Conservation (phyloP, 2,888 invertebrate genomes). For the Yponomeuta plumbellus region DNA sequence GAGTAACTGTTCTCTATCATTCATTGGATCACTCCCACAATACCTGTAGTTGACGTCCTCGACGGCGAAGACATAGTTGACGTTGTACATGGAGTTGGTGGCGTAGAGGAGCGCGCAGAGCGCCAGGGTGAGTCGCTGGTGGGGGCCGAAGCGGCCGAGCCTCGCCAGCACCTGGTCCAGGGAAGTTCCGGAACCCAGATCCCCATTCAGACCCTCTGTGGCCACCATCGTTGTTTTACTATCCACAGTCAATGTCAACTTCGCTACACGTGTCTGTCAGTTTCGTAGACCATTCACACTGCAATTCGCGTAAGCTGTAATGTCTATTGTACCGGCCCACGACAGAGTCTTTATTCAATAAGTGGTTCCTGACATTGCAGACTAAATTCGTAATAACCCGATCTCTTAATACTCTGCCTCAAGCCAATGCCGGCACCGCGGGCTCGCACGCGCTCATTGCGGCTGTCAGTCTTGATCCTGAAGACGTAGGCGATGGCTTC, state of each 20-base stretch:
- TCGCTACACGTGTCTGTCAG: no score
- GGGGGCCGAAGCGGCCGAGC: conserved; percentile 67
- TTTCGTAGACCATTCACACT: no score
- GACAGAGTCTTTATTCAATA: no score
- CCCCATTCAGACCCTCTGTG: not conserved
- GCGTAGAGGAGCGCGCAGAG: conserved; percentile 65
- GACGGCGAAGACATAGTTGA: conserved; percentile 65
- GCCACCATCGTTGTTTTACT: not conserved
- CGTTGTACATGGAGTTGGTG: conserved; percentile 68
- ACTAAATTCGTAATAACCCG: no score
- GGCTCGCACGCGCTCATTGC: not conserved
- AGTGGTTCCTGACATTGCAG: no score
- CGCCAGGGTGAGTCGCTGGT: conserved; percentile 57
- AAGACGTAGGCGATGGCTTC: not conserved
- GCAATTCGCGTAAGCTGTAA: no score
- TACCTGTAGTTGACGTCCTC: conserved; percentile 63
- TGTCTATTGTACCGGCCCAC: no score
- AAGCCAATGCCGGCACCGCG: not conserved
- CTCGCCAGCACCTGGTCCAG: conserved; percentile 58
- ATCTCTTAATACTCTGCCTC: no score
- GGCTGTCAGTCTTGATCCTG: not conserved
- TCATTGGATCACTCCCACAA: conserved; percentile 44
- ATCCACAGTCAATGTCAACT: no score
- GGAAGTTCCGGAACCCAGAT: conserved; percentile 33
- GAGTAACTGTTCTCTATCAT: conserved; percentile 28